Evolutionary conservation across 2,797 vertebrate genomes (phyloP).

Genomic region (Hephaestus fuliginosus): DNA sequence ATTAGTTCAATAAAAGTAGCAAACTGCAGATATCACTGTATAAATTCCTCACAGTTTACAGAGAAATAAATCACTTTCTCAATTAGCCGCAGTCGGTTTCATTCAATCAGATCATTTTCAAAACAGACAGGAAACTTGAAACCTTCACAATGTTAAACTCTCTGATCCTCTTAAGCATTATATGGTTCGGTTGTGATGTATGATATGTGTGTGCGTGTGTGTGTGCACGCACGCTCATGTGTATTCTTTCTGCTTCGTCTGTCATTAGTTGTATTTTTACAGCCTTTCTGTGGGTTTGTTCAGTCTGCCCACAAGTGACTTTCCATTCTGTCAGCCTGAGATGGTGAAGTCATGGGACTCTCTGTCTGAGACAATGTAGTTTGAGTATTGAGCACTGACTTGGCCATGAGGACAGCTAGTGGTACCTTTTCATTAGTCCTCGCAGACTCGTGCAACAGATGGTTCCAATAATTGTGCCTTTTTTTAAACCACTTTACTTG

Average conservation of each 20-base stretch:
- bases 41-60: conserved; percentile 7
- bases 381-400: conserved; percentile 60
- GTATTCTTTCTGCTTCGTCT: conserved; percentile 67
- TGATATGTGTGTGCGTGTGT: conserved; percentile 19
- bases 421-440: conserved; percentile 77
- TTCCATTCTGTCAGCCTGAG: conserved; percentile 84
- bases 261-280: conserved; percentile 79
- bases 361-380: conserved; percentile 73
- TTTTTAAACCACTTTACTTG: conserved; percentile 41
- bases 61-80: conserved; percentile 16
- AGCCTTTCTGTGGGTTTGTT: conserved; percentile 76
- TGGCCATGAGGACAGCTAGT: conserved; percentile 50
- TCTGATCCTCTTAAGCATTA: conserved; percentile 53
- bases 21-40: conserved; percentile 1
- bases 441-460: conserved; percentile 62
- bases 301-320: conserved; percentile 82
- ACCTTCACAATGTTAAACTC: conserved; percentile 43
- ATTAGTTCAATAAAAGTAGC: conserved; percentile 3
- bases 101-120: conserved; percentile 43
- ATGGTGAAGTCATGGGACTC: conserved; percentile 83
- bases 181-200: conserved; percentile 45
- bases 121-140: conserved; percentile 46
- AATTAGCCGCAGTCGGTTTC: conserved; percentile 19
- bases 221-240: conserved; percentile 30
- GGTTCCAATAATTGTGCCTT: conserved; percentile 70